Evolutionary conservation across 2,113 vertebrate species (phyloP), one percentile per base, ranked within the genome.

Genomic region (Phylloscopus trochilus): DNA sequence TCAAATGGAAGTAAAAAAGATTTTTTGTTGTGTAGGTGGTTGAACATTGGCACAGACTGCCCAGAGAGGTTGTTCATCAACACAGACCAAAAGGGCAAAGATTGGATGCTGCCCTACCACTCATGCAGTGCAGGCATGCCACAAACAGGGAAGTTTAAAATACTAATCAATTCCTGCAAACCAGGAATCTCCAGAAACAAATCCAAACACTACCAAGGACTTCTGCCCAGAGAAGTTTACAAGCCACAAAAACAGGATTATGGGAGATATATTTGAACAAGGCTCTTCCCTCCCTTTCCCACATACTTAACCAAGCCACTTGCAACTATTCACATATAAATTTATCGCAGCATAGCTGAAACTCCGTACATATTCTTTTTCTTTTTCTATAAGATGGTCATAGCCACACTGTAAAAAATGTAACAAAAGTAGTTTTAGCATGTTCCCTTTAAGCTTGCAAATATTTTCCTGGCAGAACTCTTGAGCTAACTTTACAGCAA

Each of bases 401-500:
- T 13, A 85, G 11, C 19, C 24, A 89, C 7, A 41, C 33, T 79
- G 26, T 26, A 91, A 96, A 85, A 96, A 78, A 55, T 9, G 20
- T n/a, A 35, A 47, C 56, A 89, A 64, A 90, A 86, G 72, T 28
- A 94, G 56, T 21, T 85, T 70, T 55, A 70, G 20, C 84, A 64
- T 76, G 39, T n/a, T 53, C 15, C 15, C 19, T 76, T 82, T 89
- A 90, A 89, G 84, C 60, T 74, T 88, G 75, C 22, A 93, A 84
- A 64, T 68, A 91, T 63, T 95, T 68, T 87, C 81, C 67, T 92
- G 63, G 69, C 75, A 86, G 59, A 74, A 96, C 72, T 83, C 67
- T 67, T 73, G 31, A 93, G 22, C 60, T 82, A 75, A 78, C 85
- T 96, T 93, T 92, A 58, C 60, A 87, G 89, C 24, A 89, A 94